Percentiles rank a stretch among this genome's conserved stretches.
Conservation (phyloP, 1,140 invertebrate species). For the Atta cephalotes region DNA sequence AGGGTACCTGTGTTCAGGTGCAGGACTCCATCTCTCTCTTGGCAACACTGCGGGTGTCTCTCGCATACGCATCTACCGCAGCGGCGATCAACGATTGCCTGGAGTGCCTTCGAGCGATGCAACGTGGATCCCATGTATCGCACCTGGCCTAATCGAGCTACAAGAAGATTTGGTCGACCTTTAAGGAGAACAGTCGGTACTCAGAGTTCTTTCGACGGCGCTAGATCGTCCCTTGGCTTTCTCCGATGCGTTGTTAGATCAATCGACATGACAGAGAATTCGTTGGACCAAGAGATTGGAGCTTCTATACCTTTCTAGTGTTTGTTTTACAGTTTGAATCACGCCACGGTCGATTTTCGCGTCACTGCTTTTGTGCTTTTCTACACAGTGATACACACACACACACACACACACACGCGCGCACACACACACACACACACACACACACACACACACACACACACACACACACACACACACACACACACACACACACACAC, state of each 20-base stretch:
- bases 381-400: neutral
- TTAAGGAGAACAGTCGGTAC: conserved; percentile 66
- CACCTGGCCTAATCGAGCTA: conserved; percentile 79
- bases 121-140: conserved; percentile 78
- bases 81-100: conserved; percentile 76
- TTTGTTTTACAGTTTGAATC: conserved; percentile 40
- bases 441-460: too few species aligned
- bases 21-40: conserved; percentile 67
- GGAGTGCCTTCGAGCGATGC: conserved; percentile 77
- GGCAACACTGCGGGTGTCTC: conserved; percentile 76
- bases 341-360: neutral
- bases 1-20: conserved; percentile 65
- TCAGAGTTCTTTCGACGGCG: conserved; percentile 69
- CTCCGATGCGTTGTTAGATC: conserved; percentile 68
- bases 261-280: conserved; percentile 70
- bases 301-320: conserved; percentile 80
- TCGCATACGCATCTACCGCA: conserved; percentile 76
- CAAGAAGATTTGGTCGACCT: conserved; percentile 58
- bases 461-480: too few species aligned
- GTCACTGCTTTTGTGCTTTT: neutral
- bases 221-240: conserved; percentile 58
- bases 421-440: too few species aligned
- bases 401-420: too few species aligned
- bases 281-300: conserved; percentile 75
- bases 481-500: too few species aligned